Evolutionary conservation across 2,888 invertebrate species (phyloP).

Genomic region (Dusona sp.): DNA sequence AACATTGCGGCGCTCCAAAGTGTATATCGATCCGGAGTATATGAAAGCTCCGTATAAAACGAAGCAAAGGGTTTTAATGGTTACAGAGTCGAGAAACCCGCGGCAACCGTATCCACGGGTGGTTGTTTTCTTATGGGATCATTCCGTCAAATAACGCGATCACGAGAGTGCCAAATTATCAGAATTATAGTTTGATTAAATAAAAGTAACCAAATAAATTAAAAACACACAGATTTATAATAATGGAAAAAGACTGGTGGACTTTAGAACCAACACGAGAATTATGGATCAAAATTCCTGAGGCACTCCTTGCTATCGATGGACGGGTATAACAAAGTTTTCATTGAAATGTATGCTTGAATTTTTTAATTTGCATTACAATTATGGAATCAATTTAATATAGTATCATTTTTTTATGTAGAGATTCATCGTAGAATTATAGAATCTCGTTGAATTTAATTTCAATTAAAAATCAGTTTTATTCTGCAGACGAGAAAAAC

Average conservation of each 20-base stretch:
- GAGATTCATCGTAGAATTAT: background rate
- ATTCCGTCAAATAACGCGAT: constrained; percentile 38
- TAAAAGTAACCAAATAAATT: background rate
- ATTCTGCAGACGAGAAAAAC: background rate
- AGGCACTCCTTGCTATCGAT: constrained; percentile 87
- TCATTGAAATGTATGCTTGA: constrained; percentile 7
- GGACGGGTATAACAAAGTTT: constrained; percentile 86
- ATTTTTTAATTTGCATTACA: background rate
- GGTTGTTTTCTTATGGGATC: constrained; percentile 74
- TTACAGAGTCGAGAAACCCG: constrained; percentile 71
- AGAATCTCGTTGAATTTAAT: background rate
- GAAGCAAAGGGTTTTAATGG: constrained; percentile 61
- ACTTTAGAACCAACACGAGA: constrained; percentile 77
- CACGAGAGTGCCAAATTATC: constrained; percentile 24
- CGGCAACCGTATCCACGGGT: constrained; percentile 81
- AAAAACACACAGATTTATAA: constrained; percentile 2
- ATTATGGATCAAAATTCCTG: constrained; percentile 84
- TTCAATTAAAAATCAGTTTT: background rate
- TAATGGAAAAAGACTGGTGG: constrained; percentile 83
- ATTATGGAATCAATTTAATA: background rate
- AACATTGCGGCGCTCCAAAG: constrained; percentile 54
- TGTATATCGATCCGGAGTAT: constrained; percentile 70
- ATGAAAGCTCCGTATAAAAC: constrained; percentile 57
- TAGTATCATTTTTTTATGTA: background rate
- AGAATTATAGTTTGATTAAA: background rate